Percentiles rank a stretch among this genome's conserved stretches.
Evolutionary conservation across 2,888 invertebrate genomes (phyloP).

Genomic region (Alsophila aescularia): DNA sequence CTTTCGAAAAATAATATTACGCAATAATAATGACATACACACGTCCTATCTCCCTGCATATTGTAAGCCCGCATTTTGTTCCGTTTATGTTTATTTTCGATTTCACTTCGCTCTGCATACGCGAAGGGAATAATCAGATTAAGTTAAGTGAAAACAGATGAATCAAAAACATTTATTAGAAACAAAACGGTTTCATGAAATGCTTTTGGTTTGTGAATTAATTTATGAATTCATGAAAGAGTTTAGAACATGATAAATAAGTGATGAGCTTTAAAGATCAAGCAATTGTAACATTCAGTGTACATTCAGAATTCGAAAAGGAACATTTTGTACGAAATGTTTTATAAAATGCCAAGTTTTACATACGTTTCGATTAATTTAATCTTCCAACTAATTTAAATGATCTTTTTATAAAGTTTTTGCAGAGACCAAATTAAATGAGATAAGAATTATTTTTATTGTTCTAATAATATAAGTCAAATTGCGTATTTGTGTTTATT

Average conservation of each 20-base stretch:
- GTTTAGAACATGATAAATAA: background rate
- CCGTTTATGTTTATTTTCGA: slow-evolving; percentile 64
- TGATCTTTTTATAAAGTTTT: no score
- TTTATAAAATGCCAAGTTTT: no score
- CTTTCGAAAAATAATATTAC: slow-evolving; percentile 15
- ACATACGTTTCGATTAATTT: no score
- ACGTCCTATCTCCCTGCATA: slow-evolving; percentile 26
- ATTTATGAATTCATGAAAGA: background rate
- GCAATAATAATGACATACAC: slow-evolving; percentile 30
- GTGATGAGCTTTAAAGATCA: slow-evolving; percentile 12
- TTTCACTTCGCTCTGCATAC: slow-evolving; percentile 63
- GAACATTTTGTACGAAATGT: no score
- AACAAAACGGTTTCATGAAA: slow-evolving; percentile 8
- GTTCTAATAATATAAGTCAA: no score
- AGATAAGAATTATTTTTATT: no score
- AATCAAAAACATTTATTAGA: slow-evolving; percentile 44
- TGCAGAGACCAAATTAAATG: no score
- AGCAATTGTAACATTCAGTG: background rate
- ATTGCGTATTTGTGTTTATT: no score
- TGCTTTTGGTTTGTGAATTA: background rate
- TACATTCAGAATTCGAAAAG: background rate
- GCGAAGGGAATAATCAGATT: slow-evolving; percentile 52
- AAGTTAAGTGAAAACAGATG: slow-evolving; percentile 51
- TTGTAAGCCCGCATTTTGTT: slow-evolving; percentile 61
- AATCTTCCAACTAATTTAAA: no score